Evolutionary conservation across 2,113 vertebrate species (phyloP).

Genomic region (Phaethornis superciliosus): DNA sequence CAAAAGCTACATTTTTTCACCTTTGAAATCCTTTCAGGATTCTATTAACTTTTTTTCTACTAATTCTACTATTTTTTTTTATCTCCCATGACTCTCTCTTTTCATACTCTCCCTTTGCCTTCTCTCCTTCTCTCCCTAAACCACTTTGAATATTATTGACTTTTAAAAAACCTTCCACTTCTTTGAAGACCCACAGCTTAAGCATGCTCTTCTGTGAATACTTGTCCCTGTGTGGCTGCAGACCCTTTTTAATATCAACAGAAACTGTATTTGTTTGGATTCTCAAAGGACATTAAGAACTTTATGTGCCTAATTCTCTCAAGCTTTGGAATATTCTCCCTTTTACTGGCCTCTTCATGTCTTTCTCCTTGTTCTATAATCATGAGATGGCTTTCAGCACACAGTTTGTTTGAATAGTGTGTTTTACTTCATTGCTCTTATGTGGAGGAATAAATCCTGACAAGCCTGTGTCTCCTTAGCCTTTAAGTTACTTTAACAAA

Average conservation of each 20-base stretch:
- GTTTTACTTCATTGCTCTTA: neutral
- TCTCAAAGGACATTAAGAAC: constrained; percentile 4
- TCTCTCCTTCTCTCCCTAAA: neutral
- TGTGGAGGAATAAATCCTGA: neutral
- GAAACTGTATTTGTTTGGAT: neutral
- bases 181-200: neutral
- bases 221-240: neutral
- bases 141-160: neutral
- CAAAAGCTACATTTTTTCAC: neutral
- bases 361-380: neutral
- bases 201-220: neutral
- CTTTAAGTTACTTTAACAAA: neutral
- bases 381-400: neutral
- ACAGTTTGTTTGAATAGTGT: neutral
- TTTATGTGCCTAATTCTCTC: neutral
- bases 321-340: neutral
- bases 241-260: neutral
- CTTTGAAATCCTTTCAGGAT: neutral
- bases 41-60: neutral
- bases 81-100: neutral
- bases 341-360: neutral
- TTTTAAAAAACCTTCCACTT: neutral
- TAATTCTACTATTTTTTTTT: neutral
- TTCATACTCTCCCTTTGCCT: neutral
- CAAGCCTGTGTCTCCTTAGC: neutral